Base-by-base conservation (phyloP, 2,888 invertebrate genomes). In the Ypsolopha sequella region DNA sequence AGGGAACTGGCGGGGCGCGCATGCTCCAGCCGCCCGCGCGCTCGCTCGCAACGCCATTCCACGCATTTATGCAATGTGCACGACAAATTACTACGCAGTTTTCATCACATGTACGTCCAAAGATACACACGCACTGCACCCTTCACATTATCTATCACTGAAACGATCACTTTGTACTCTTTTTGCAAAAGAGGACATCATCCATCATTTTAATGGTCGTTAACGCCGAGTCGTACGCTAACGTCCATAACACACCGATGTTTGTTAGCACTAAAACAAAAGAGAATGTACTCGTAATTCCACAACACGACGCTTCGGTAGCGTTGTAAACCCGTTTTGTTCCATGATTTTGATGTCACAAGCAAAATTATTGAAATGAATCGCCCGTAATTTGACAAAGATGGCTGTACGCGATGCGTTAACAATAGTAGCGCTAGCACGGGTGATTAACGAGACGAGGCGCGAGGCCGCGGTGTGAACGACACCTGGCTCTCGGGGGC, bases 401-500 rank as follows among this genome's bases (percentile, higher is more conserved):
- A 86, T 86, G 85, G 85, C 82, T 81, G 84, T 80, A 77, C 80
- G 74, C 74, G 75, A 81, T 80, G 75, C 74, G 79, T 76, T 79
- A 81, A 84, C 85, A 85, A 84, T 84, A 84, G 81, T 84, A 85
- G 82, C 80, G 79, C 24, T 24, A 79, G 78, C 78, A 78, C 80
- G 84, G 80, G 80, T 84, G 84, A 84, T 84, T 86, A 82, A 84
- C 81, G 84, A 85, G 85, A 82, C 82, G 82, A 82, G 82, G 54
- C 84, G 84, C 84, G 84, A 82, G 82, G 86, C 85, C 86, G 85
- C 86, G 85, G 86, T 87, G 87, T 87, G 86, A 87, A 87, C 86
- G 86, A 87, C 86, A 87, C 87, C 86, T 86, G 86, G 85, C 81
- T 80, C 79, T 76, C 74, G 70, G 84, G 81, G 85, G 85, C 85